Evolutionary conservation across 2,888 invertebrate species (phyloP).

Genomic region (Augochlorella aurata): DNA sequence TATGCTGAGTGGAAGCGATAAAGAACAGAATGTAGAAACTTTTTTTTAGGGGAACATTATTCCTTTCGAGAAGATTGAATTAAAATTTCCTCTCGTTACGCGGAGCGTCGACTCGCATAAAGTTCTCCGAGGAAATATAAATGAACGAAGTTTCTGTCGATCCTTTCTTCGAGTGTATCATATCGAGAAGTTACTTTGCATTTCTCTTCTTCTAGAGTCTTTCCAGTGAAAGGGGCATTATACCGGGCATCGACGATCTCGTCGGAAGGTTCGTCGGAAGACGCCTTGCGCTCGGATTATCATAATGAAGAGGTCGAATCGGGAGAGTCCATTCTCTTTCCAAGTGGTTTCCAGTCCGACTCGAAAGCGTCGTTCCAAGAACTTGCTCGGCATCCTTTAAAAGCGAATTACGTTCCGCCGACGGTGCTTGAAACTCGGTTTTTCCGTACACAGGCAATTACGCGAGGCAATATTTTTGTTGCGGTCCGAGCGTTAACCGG

Average conservation of each 20-base stretch:
- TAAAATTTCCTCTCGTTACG: not conserved
- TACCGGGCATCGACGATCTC: no score
- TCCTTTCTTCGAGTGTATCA: no score
- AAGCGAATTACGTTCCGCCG: not conserved
- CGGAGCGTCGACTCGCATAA: not conserved
- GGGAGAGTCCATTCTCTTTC: not conserved
- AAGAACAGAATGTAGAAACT: not conserved
- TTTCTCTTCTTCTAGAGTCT: no score
- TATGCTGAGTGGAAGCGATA: not conserved
- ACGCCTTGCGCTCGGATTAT: not conserved
- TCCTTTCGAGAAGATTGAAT: not conserved
- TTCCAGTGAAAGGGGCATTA: no score
- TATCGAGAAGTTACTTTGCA: no score
- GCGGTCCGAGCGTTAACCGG: constrained; percentile 3
- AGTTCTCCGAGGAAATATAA: not conserved
- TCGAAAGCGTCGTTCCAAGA: not conserved
- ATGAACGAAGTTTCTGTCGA: not conserved
- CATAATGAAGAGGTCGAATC: not conserved
- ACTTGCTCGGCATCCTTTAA: not conserved
- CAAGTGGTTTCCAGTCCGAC: not conserved
- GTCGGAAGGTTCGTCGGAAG: no score
- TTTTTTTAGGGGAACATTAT: not conserved
- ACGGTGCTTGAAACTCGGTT: constrained; percentile 1
- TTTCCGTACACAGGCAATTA: not conserved
- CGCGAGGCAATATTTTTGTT: not conserved